phyloP scores from a whole-genome alignment of 2,797 vertebrate species.

The Coranthus polyacanthus region DNA sequence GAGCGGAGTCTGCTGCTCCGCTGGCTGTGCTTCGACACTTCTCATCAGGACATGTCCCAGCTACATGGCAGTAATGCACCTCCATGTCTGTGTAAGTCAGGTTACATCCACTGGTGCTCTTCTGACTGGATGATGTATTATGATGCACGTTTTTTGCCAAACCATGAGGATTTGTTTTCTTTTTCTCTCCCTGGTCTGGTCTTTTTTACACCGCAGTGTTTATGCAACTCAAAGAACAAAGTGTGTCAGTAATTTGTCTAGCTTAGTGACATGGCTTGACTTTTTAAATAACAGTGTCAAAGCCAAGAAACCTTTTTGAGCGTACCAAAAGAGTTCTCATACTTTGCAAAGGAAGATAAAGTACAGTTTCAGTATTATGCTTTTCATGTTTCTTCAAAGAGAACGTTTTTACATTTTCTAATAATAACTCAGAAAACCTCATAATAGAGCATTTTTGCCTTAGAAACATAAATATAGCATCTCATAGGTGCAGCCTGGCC shows the following conservation, averaged over 20 bases:
- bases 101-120: conserved; percentile 22
- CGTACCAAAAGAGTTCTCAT: conserved; percentile 66
- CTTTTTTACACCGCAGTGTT: conserved; percentile 37
- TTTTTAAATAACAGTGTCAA: conserved; percentile 33
- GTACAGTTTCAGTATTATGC: conserved; percentile 39
- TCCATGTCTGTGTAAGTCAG: conserved; percentile 9
- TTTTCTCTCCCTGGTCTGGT: conserved; percentile 16
- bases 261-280: conserved; percentile 17
- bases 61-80: background rate
- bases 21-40: conserved; percentile 6
- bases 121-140: conserved; percentile 20
- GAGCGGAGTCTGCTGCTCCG: background rate
- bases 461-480: conserved; percentile 43
- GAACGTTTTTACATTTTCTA: conserved; percentile 51
- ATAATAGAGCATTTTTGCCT: conserved; percentile 56
- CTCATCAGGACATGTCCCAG: conserved; percentile 11
- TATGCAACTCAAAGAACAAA: conserved; percentile 61
- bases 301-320: conserved; percentile 60
- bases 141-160: conserved; percentile 19
- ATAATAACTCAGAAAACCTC: conserved; percentile 49
- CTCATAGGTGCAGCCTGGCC: conserved; percentile 51
- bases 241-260: conserved; percentile 12
- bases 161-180: conserved; percentile 20
- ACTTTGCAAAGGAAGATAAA: conserved; percentile 39
- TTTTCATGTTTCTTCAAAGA: conserved; percentile 46